A percentile compares a stretch with the other conserved stretches of the same genome.
These are phyloP conservation scores for Chaetops frenatus DNA, from an alignment of 2,113 vertebrate species.

Conservation along the genomic window DNA sequence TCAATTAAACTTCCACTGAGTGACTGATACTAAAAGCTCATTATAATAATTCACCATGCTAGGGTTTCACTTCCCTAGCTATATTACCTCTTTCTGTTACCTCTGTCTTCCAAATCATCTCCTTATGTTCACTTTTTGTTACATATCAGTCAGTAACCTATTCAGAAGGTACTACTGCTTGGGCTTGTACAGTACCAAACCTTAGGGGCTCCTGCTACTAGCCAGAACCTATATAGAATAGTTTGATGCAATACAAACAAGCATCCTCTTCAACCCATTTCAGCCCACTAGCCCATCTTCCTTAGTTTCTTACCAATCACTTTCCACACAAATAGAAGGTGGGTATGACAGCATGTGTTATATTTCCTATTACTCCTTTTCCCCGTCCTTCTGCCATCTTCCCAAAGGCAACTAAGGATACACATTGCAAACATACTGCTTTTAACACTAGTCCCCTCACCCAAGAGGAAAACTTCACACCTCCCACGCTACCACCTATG, in stretches of 20 bases:
- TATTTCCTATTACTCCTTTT: not conserved
- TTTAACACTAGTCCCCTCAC: not conserved
- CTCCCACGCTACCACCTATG: not conserved
- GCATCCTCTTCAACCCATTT: not conserved
- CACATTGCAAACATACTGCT: not conserved
- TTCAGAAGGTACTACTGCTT: not conserved
- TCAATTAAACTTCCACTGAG: not conserved
- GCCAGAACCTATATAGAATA: not conserved
- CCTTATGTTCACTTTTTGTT: not conserved
- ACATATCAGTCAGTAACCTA: not conserved
- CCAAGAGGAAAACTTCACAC: not conserved
- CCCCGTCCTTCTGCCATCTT: not conserved
- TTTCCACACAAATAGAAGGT: not conserved
- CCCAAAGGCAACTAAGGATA: not conserved
- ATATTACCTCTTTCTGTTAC: not conserved
- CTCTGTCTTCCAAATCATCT: not conserved
- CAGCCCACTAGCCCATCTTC: not conserved
- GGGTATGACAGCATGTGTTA: accelerated
- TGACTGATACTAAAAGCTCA: not conserved
- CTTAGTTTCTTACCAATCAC: not conserved
- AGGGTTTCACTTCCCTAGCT: not conserved
- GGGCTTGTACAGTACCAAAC: not conserved
- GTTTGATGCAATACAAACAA: not conserved
- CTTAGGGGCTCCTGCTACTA: not conserved
- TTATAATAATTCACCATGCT: not conserved